Percentiles rank a stretch among this genome's conserved stretches.
These are phyloP conservation scores for Drosophila helvetica DNA, from an alignment of 2,888 invertebrate genomes.

Conservation along the genomic window DNA sequence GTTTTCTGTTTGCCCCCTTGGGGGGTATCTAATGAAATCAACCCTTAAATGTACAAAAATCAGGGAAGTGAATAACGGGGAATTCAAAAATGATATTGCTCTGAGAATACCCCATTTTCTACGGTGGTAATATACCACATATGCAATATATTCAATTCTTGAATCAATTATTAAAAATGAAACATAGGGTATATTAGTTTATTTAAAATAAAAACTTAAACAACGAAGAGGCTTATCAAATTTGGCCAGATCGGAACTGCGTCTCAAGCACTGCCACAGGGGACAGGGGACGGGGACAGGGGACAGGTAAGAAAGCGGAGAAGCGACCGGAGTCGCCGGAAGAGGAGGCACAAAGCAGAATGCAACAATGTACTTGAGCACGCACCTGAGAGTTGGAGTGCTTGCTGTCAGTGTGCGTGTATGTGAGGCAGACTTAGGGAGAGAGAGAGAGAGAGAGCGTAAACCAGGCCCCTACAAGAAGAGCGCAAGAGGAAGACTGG, in stretches of 20 bases:
- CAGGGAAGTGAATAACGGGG: no score
- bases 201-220: background rate
- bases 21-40: background rate
- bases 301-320: constrained; percentile 42
- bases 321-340: constrained; percentile 38
- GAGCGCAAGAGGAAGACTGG: constrained; percentile 46
- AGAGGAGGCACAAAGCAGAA: constrained; percentile 45
- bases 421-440: constrained; percentile 21
- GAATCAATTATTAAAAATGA: no score
- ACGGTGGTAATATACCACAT: background rate
- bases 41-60: background rate
- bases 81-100: background rate
- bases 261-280: constrained; percentile 41
- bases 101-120: background rate
- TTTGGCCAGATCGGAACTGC: constrained; percentile 20
- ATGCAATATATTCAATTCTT: background rate
- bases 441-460: constrained; percentile 40
- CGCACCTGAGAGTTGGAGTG: constrained; percentile 45
- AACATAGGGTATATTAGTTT: background rate
- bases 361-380: constrained; percentile 60
- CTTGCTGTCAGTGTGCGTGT: constrained; percentile 1
- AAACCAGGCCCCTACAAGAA: constrained; percentile 31
- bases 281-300: constrained; percentile 45
- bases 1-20: background rate
- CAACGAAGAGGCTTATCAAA: constrained; percentile 6